These are phyloP conservation scores for Picus viridis DNA, from an alignment of 2,797 vertebrate genomes.

Conservation along the genomic window DNA sequence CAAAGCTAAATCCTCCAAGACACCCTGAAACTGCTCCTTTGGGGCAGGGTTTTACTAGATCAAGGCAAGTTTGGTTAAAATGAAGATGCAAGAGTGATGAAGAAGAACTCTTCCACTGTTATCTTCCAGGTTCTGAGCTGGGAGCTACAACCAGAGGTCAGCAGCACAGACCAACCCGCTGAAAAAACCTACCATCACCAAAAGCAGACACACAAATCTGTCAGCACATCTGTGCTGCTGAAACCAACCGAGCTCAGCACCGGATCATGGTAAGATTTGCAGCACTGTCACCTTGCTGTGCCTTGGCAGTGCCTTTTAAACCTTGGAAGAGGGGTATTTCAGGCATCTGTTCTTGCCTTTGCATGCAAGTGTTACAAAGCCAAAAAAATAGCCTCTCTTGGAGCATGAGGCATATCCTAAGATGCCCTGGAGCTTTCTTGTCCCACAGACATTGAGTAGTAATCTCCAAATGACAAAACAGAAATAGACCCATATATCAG, in stretches of 20 bases:
- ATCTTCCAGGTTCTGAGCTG: background rate
- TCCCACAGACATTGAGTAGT: conserved; percentile 26
- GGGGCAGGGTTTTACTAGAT: background rate
- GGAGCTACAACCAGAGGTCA: background rate
- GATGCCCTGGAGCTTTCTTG: conserved; percentile 19
- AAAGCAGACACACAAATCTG: background rate
- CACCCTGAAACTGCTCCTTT: background rate
- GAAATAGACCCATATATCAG: conserved; percentile 57
- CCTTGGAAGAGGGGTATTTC: conserved; percentile 30
- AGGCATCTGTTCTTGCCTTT: conserved; percentile 13
- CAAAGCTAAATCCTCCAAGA: background rate
- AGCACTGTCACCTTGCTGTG: conserved; percentile 33
- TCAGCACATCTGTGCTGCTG: background rate
- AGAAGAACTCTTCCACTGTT: background rate
- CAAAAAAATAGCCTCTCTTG: conserved; percentile 18
- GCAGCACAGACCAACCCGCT: background rate
- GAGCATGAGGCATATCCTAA: conserved; percentile 42
- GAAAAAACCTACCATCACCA: background rate
- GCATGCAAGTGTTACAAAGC: conserved; percentile 1
- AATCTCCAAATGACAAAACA: conserved; percentile 49
- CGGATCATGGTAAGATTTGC: conserved; percentile 39
- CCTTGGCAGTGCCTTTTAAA: conserved; percentile 43
- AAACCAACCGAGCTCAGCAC: background rate
- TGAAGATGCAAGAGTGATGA: background rate
- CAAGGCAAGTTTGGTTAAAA: background rate